Evolutionary conservation across 2,797 vertebrate species (phyloP).

Genomic region (Rhodeus uyekii): DNA sequence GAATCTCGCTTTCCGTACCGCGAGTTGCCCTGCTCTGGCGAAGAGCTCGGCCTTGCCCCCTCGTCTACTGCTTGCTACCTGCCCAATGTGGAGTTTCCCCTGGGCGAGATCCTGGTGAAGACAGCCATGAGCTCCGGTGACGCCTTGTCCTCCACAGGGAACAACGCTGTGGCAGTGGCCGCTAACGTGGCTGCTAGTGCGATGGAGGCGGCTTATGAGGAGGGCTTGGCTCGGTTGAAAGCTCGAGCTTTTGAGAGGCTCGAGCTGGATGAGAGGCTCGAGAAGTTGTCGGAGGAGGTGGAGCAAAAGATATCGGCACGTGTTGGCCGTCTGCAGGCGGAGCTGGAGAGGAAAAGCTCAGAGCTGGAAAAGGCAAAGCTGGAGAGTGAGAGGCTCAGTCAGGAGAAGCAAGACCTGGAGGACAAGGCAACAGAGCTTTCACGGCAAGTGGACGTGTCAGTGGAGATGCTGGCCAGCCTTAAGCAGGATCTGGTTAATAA

Average conservation of each 20-base stretch:
- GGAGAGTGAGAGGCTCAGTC: slow-evolving; percentile 88
- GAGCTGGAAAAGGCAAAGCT: slow-evolving; percentile 95
- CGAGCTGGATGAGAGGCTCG: slow-evolving; percentile 92
- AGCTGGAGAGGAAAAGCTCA: slow-evolving; percentile 93
- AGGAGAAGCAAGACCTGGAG: slow-evolving; percentile 96
- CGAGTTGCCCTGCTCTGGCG: slow-evolving; percentile 86
- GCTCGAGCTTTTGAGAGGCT: slow-evolving; percentile 95
- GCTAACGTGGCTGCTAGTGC: slow-evolving; percentile 84
- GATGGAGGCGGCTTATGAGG: slow-evolving; percentile 92
- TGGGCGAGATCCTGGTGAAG: slow-evolving; percentile 90
- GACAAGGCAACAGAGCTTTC: slow-evolving; percentile 93
- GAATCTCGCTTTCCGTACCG: slow-evolving; percentile 86
- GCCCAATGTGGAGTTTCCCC: slow-evolving; percentile 95
- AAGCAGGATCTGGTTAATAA: slow-evolving; percentile 98
- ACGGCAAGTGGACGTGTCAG: slow-evolving; percentile 95
- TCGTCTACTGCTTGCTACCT: slow-evolving; percentile 84
- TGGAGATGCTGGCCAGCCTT: slow-evolving; percentile 96
- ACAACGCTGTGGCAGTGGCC: slow-evolving; percentile 85
- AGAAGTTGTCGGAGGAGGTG: slow-evolving; percentile 96
- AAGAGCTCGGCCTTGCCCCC: slow-evolving; percentile 86
- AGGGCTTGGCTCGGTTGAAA: slow-evolving; percentile 93
- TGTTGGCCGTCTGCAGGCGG: slow-evolving; percentile 92
- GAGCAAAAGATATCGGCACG: slow-evolving; percentile 97
- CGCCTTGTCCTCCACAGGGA: slow-evolving; percentile 76
- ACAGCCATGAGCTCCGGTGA: slow-evolving; percentile 88